Conservation (phyloP, 2,797 vertebrate genomes). For the Coranthus polyacanthus region DNA sequence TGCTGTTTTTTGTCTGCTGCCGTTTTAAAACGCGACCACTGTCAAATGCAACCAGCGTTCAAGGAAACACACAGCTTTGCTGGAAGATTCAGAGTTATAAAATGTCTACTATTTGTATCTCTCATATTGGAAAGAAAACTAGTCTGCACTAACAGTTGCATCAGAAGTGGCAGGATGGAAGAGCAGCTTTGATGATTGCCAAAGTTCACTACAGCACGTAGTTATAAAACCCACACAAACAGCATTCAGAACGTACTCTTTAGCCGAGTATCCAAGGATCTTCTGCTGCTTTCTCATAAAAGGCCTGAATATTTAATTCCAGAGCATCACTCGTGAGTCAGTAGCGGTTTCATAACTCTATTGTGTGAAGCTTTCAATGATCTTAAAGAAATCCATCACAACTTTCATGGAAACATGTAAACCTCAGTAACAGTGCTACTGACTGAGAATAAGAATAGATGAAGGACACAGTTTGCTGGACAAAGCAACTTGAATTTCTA, state of each 20-base stretch:
- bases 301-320: conserved; percentile 8
- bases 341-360: conserved; percentile 30
- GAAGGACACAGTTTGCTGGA: background rate
- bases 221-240: conserved; percentile 42
- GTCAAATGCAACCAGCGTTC: background rate
- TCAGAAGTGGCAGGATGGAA: background rate
- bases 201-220: conserved; percentile 8
- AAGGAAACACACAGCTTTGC: background rate
- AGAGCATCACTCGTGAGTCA: conserved; percentile 24
- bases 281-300: conserved; percentile 23
- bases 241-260: conserved; percentile 30
- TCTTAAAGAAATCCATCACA: conserved; percentile 27
- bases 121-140: background rate
- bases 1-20: conserved; percentile 8
- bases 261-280: conserved; percentile 29
- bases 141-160: conserved; percentile 3
- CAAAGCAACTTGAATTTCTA: no score
- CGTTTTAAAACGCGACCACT: no score
- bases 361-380: conserved; percentile 33
- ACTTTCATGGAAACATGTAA: background rate
- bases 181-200: background rate
- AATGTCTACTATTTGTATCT: conserved; percentile 1
- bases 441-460: no score
- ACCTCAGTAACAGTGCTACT: no score
- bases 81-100: background rate